Evolutionary conservation across 2,888 invertebrate species (phyloP), one percentile per base, ranked within the genome.

Genomic region (Phania funesta): DNA sequence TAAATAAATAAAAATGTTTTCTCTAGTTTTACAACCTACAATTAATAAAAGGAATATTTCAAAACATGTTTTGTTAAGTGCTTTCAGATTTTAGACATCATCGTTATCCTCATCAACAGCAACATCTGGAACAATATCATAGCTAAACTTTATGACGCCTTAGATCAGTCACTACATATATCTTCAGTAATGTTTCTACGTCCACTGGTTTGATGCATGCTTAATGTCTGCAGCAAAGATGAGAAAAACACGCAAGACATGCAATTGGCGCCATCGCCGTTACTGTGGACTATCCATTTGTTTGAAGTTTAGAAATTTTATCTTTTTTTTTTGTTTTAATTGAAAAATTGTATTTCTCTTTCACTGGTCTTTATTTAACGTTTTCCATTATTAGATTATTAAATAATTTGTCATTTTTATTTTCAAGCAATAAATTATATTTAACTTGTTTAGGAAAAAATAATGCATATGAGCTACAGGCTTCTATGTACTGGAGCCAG

Each of bases 371-470:
- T 22, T 58, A 48, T 22, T 48, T 7, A 46, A 48, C 18, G 16
- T 48, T 11, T 18, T 18, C 4, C 16, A 7, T 6, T 8, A 52
- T 24, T 26, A 35, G 8, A 52, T 52, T 26, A 67, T 67, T 67
- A 52, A 67, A 67, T 38, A 67, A 67, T 67, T 67, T 67, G 52
- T 67, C 67, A 52, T 52, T 13, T 35, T 52, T 67, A 38, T 52
- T 38, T 24, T 26, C 24, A 52, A 41, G 38, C 24, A 65, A 11
- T 26, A 41, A 65, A 20, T 35, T 56, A 56, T 52, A 3, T 32
- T 52, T 16, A 52, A 9, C 18, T 52, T 16, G 26, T n/a, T n/a
- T n/a, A n/a, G n/a, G n/a, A n/a, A n/a, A n/a, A n/a, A n/a, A n/a
- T n/a, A n/a, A n/a, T n/a, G n/a, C n/a, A n/a, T n/a, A n/a, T n/a